Conservation (phyloP, 2,113 vertebrate species). For the Regulus satrapa region DNA sequence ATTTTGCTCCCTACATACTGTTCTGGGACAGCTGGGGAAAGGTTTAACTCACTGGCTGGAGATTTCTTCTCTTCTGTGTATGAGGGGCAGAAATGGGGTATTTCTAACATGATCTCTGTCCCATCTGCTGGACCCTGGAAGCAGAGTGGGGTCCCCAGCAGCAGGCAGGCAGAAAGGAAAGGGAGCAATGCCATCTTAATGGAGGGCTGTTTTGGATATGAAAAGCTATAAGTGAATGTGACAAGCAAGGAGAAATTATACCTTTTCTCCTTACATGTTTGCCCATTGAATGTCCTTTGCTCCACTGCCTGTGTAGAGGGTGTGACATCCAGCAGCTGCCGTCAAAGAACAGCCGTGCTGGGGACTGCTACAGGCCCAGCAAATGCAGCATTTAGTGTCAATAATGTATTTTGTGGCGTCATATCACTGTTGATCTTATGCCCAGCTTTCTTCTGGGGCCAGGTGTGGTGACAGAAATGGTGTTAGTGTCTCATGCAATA, state of each 20-base stretch:
- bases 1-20: neutral
- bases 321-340: neutral
- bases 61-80: neutral
- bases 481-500: neutral
- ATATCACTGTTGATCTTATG: neutral
- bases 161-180: neutral
- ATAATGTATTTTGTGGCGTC: fast-evolving
- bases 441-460: neutral
- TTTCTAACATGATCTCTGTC: neutral
- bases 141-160: neutral
- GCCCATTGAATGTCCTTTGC: neutral
- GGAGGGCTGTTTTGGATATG: neutral
- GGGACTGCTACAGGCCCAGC: neutral
- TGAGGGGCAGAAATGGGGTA: neutral
- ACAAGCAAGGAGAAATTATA: neutral
- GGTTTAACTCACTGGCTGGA: neutral
- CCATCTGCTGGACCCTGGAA: neutral
- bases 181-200: neutral
- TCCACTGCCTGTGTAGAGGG: neutral
- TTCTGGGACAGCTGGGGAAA: neutral
- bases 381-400: neutral
- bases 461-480: neutral
- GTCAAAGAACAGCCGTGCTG: neutral
- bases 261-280: neutral
- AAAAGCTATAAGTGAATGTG: neutral